phyloP scores from a whole-genome alignment of 1,140 invertebrate species.

The Drosophila sulfurigaster region DNA sequence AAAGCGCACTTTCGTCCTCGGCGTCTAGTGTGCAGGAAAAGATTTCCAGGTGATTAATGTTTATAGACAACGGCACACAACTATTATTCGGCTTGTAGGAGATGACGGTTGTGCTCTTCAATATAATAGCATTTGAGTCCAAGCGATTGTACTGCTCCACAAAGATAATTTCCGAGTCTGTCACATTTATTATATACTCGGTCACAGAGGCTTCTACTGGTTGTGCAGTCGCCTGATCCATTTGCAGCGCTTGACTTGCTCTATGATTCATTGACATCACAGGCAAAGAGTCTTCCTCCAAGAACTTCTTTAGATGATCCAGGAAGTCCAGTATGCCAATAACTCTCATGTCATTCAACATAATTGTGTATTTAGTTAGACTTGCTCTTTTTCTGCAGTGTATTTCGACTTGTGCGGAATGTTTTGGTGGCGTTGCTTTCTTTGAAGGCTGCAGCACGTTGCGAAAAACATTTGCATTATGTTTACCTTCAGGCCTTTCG shows the following conservation, averaged over 20 bases:
- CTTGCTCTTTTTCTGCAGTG: slow-evolving; percentile 91
- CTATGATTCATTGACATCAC: slow-evolving; percentile 21
- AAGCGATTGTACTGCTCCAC: slow-evolving; percentile 94
- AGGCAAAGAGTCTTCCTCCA: slow-evolving; percentile 85
- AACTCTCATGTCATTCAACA: slow-evolving; percentile 97
- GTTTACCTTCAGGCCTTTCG: slow-evolving; percentile 86
- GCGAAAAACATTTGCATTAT: slow-evolving; percentile 91
- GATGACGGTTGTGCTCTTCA: slow-evolving; percentile 95
- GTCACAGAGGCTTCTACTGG: slow-evolving; percentile 20
- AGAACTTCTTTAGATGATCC: slow-evolving; percentile 93
- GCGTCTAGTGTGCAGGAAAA: slow-evolving; percentile 96
- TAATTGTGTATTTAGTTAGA: slow-evolving; percentile 93
- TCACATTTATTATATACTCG: slow-evolving; percentile 97
- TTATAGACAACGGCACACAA: slow-evolving; percentile 93
- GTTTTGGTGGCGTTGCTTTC: slow-evolving; percentile 86
- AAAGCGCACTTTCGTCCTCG: slow-evolving; percentile 97
- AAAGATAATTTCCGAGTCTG: slow-evolving; percentile 97
- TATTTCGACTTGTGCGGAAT: slow-evolving; percentile 93
- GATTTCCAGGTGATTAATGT: slow-evolving; percentile 95
- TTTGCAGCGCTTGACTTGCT: slow-evolving; percentile 30
- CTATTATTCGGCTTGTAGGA: slow-evolving; percentile 90
- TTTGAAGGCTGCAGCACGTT: slow-evolving; percentile 92
- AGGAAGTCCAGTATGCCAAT: slow-evolving; percentile 98
- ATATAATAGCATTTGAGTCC: slow-evolving; percentile 97
- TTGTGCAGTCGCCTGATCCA: slow-evolving; percentile 23